Conservation (phyloP, 2,888 invertebrate species). For the Luperina testacea region DNA sequence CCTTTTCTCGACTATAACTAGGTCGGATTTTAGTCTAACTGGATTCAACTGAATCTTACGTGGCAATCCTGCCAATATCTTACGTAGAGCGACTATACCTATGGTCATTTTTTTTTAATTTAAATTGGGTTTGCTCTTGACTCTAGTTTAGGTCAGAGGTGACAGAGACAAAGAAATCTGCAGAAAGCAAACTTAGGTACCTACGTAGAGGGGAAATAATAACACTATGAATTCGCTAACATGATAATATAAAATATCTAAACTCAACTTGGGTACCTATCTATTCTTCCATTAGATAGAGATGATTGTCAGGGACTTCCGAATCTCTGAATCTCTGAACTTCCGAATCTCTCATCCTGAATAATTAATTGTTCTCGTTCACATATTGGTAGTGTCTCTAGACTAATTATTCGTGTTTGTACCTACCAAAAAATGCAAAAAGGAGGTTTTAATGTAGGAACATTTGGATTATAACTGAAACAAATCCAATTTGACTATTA, state of each 20-base stretch:
- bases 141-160: no score
- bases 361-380: not conserved
- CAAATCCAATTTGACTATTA: slow-evolving; percentile 16
- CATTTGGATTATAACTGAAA: not conserved
- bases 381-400: not conserved
- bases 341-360: not conserved
- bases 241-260: not conserved
- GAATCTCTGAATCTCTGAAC: not conserved
- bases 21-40: not conserved
- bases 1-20: not conserved
- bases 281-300: not conserved
- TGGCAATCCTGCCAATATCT: not conserved
- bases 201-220: not conserved
- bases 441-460: not conserved
- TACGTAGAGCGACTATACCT: not conserved
- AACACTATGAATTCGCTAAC: not conserved
- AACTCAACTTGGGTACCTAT: not conserved
- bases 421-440: not conserved
- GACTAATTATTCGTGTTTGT: not conserved
- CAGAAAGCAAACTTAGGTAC: not conserved
- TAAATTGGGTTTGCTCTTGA: no score
- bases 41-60: not conserved
- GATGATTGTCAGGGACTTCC: not conserved
- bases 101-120: not conserved
- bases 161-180: no score